phyloP scores from a whole-genome alignment of 1,140 invertebrate genomes.

The Hyles euphorbiae region DNA sequence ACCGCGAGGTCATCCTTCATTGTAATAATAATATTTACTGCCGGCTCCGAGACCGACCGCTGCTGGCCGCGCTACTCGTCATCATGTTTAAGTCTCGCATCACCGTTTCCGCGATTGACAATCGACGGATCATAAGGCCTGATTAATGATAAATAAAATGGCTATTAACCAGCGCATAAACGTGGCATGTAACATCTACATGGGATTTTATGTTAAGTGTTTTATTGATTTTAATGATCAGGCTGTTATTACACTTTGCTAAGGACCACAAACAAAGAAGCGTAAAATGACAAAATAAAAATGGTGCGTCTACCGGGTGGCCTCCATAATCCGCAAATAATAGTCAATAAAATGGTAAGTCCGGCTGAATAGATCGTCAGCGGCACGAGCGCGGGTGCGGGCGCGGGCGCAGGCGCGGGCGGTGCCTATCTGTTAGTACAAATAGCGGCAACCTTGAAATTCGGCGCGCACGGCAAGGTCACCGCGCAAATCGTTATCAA shows the following conservation, averaged over 20 bases:
- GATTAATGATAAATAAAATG: slow-evolving; percentile 1
- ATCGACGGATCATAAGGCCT: slow-evolving; percentile 8
- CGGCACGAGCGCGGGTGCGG: slow-evolving; percentile 13
- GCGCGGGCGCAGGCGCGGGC: slow-evolving; percentile 35
- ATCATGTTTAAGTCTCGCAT: slow-evolving; percentile 20
- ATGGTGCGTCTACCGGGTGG: slow-evolving; percentile 32
- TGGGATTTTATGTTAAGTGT: too few relatives aligned
- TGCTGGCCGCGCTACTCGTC: slow-evolving; percentile 8
- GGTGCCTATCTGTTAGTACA: slow-evolving; percentile 64
- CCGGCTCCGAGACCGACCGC: slow-evolving; percentile 26
- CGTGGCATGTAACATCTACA: too few relatives aligned
- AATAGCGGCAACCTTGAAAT: slow-evolving; percentile 71
- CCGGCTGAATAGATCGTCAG: slow-evolving; percentile 45
- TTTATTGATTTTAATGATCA: too few relatives aligned
- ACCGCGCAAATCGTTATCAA: slow-evolving; percentile 73
- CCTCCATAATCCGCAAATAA: slow-evolving; percentile 51
- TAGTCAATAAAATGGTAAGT: slow-evolving; percentile 50
- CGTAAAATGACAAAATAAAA: slow-evolving; percentile 17
- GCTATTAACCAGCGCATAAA: too few relatives aligned
- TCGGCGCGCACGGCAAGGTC: slow-evolving; percentile 71
- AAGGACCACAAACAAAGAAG: too few relatives aligned
- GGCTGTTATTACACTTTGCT: too few relatives aligned
- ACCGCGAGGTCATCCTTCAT: slow-evolving; percentile 36
- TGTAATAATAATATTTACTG: slow-evolving; percentile 52
- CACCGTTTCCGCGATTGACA: slow-evolving; percentile 43